These are phyloP conservation scores for Drosophila erecta DNA, from an alignment of 1,140 invertebrate genomes.

Conservation along the genomic window DNA sequence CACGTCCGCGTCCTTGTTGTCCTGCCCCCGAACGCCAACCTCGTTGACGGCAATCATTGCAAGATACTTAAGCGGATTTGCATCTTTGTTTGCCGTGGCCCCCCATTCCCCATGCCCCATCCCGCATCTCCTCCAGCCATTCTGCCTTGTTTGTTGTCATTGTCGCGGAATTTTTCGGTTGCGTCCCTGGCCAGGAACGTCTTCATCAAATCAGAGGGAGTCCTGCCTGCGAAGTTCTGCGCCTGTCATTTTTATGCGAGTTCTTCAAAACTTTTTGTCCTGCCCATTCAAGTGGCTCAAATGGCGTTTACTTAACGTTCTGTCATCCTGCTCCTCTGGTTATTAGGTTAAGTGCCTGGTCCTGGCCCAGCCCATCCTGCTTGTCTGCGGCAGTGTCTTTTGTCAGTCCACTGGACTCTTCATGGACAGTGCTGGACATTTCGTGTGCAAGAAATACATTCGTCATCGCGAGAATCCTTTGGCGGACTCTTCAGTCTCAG, in stretches of 20 bases:
- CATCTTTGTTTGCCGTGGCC: constrained; percentile 67
- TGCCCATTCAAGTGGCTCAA: constrained; percentile 39
- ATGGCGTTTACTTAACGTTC: constrained; percentile 80
- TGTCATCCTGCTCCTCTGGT: constrained; percentile 56
- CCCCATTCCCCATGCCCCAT: not conserved
- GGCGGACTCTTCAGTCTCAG: not conserved
- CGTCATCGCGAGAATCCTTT: constrained; percentile 1
- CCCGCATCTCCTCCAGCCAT: not conserved
- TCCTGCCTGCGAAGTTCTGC: constrained; percentile 14
- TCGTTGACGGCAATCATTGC: constrained; percentile 74
- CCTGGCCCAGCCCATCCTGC: constrained; percentile 7
- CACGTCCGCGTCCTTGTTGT: not conserved
- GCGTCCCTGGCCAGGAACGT: constrained; percentile 41
- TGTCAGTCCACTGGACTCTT: not conserved
- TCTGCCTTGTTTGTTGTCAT: constrained; percentile 72
- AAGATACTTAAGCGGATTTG: constrained; percentile 84
- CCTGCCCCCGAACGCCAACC: constrained; percentile 4
- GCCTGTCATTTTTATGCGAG: constrained; percentile 81
- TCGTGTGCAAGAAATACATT: constrained; percentile 4
- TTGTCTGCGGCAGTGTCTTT: not conserved
- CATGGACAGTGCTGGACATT: not conserved
- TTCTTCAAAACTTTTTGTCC: constrained; percentile 74
- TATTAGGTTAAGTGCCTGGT: constrained; percentile 78
- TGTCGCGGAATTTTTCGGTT: constrained; percentile 55
- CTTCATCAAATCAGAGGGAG: constrained; percentile 71